Evolutionary conservation across 1,140 invertebrate species (phyloP), one percentile per base, ranked within the genome.

Genomic region (Proctacanthus coquilletti): DNA sequence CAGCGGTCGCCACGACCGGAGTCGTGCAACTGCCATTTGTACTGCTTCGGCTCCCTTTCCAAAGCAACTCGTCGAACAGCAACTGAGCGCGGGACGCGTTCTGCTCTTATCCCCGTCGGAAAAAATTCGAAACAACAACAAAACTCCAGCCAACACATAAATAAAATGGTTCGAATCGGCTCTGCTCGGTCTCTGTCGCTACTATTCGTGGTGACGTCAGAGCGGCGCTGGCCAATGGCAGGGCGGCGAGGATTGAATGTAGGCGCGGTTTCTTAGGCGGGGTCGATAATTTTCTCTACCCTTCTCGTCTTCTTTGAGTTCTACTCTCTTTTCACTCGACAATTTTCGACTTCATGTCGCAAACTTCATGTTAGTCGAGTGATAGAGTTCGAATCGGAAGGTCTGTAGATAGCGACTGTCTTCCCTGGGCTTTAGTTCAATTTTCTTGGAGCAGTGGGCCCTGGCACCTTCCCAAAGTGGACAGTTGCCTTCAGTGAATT

Each of bases 101-200:
- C n/a, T n/a, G n/a, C n/a, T n/a, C n/a, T n/a, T n/a, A n/a, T n/a
- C n/a, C n/a, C n/a, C n/a, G n/a, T n/a, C n/a, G n/a, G n/a, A n/a
- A n/a, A n/a, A n/a, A n/a, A n/a, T n/a, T n/a, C n/a, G n/a, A n/a
- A n/a, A n/a, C n/a, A n/a, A n/a, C n/a, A n/a, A n/a, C n/a, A n/a
- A n/a, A n/a, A n/a, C n/a, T 29, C 27, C 27, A 11, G n/a, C 15
- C 27, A 14, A 13, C 15, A 29, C 27, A 29, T 14, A 29, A 29
- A 29, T 14, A 29, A 29, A 29, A 29, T 29, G 27, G 27, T 13
- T 14, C n/a, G 15, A 29, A 29, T 29, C 27, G 27, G 27, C 27
- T 3, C 27, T 13, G 15, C 8, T 29, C 27, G 27, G 27, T 14
- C 15, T 14, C 15, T 11, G n/a, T 29, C 27, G 27, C 11, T 14